Conservation (phyloP, 2,888 invertebrate genomes). For the Cephus rjabovi region DNA sequence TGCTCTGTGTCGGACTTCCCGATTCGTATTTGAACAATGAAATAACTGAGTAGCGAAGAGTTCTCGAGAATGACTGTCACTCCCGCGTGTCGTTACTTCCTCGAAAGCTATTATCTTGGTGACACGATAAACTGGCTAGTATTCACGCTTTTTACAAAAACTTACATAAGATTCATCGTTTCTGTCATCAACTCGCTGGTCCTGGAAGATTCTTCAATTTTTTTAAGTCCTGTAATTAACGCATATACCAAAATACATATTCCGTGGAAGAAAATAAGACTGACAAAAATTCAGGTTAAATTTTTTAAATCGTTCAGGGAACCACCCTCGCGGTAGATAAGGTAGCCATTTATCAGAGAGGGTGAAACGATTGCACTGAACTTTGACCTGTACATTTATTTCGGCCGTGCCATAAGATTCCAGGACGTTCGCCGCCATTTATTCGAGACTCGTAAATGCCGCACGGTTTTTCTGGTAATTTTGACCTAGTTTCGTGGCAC, state of each 20-base stretch:
- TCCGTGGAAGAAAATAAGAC: not conserved
- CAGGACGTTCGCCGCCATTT: not conserved
- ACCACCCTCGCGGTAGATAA: not conserved
- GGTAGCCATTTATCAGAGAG: not conserved
- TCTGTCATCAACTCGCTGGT: not conserved
- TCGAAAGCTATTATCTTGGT: not conserved
- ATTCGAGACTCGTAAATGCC: not conserved
- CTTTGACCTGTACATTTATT: not conserved
- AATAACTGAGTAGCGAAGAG: slow-evolving; percentile 1
- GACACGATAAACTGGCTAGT: not conserved
- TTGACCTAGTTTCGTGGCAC: not conserved
- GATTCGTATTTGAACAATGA: slow-evolving; percentile 16
- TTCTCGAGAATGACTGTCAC: slow-evolving; percentile 1
- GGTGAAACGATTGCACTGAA: not conserved
- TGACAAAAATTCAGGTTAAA: not conserved
- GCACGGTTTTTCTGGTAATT: not conserved
- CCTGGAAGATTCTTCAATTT: not conserved
- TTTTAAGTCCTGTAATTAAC: not conserved
- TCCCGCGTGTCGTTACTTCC: not conserved
- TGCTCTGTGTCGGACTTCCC: slow-evolving; percentile 7
- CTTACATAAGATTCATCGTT: not conserved
- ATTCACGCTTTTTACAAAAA: not conserved
- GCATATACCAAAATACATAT: not conserved
- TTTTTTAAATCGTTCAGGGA: not conserved
- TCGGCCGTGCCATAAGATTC: not conserved